phyloP scores from a whole-genome alignment of 2,797 vertebrate genomes.

The Paedocypris micromegethes region DNA sequence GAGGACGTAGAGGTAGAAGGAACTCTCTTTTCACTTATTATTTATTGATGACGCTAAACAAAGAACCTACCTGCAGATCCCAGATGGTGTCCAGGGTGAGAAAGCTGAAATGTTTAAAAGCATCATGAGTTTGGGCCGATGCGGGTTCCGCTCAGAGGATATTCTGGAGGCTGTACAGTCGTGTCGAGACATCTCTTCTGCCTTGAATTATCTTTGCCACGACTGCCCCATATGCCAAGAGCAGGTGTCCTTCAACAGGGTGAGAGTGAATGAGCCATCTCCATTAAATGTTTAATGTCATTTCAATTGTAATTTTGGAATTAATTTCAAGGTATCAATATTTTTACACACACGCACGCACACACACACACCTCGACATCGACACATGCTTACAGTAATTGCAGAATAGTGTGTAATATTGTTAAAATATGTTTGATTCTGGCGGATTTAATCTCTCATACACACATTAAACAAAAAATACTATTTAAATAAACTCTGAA shows the following conservation, averaged over 20 bases:
- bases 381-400: too few species aligned
- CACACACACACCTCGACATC: too few species aligned
- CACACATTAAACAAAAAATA: too few species aligned
- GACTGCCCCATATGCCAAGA: constrained; percentile 72
- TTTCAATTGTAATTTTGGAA: too few species aligned
- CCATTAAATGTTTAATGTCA: too few species aligned
- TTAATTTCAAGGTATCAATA: too few species aligned
- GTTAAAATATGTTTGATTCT: too few species aligned
- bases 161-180: constrained; percentile 66
- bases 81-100: constrained; percentile 50
- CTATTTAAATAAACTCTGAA: too few species aligned
- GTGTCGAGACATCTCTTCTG: constrained; percentile 63
- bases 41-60: constrained; percentile 11
- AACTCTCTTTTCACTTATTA: neutral
- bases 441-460: too few species aligned
- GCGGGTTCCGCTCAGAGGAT: constrained; percentile 57
- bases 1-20: constrained; percentile 42
- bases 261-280: constrained; percentile 39
- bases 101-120: constrained; percentile 57
- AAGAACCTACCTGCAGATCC: constrained; percentile 33
- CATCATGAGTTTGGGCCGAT: constrained; percentile 59
- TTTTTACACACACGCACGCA: too few species aligned
- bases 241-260: constrained; percentile 70
- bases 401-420: too few species aligned
- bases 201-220: constrained; percentile 69